These are phyloP conservation scores for Trichacis sp. DNA, from an alignment of 2,888 invertebrate genomes.

Conservation along the genomic window DNA sequence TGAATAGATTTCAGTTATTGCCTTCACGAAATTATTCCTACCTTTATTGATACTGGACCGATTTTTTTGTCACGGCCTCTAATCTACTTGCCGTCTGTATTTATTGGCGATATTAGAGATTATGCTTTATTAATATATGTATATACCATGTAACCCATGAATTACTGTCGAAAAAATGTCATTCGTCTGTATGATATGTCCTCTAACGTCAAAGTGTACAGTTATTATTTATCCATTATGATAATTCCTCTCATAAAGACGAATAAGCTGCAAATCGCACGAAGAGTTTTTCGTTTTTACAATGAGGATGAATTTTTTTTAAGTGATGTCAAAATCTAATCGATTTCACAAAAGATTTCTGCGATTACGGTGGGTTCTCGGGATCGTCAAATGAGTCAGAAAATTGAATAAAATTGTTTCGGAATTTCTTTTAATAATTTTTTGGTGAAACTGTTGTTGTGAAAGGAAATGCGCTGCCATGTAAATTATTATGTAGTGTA, in stretches of 20 bases:
- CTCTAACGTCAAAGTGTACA: not conserved
- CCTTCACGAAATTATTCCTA: constrained; percentile 14
- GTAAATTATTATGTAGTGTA: too few relatives aligned
- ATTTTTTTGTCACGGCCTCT: constrained; percentile 26
- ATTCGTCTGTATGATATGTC: not conserved
- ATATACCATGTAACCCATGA: not conserved
- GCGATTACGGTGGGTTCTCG: too few relatives aligned
- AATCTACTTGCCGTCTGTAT: constrained; percentile 29
- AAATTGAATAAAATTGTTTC: too few relatives aligned
- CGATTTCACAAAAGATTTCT: too few relatives aligned
- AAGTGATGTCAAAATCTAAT: too few relatives aligned
- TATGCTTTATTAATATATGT: constrained; percentile 1
- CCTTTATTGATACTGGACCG: not conserved
- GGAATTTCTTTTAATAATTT: too few relatives aligned
- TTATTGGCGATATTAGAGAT: constrained; percentile 13
- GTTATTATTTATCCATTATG: constrained; percentile 1
- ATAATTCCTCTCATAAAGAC: not conserved
- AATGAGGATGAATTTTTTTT: too few relatives aligned
- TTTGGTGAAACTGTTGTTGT: too few relatives aligned
- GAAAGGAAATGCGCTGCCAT: too few relatives aligned
- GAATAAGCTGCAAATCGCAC: too few relatives aligned
- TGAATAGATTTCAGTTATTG: constrained; percentile 15
- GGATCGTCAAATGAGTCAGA: too few relatives aligned
- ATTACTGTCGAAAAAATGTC: not conserved
- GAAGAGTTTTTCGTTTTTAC: too few relatives aligned